These are phyloP conservation scores for Meloidogyne chitwoodi DNA, from an alignment of 1,140 invertebrate genomes.

Conservation along the genomic window DNA sequence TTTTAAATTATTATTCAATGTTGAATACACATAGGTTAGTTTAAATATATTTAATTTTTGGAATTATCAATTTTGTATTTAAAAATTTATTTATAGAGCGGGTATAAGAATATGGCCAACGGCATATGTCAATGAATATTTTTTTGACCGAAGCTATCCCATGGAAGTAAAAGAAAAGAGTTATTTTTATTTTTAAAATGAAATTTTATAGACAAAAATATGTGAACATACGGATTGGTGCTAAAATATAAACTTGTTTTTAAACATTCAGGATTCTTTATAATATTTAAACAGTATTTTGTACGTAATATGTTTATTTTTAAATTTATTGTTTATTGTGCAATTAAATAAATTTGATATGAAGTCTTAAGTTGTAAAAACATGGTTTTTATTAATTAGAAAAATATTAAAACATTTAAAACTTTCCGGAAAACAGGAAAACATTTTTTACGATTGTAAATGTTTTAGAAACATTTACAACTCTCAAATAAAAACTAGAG, in stretches of 20 bases:
- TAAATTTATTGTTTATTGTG: background rate
- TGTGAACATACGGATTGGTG: conserved; percentile 43
- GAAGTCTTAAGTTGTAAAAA: background rate
- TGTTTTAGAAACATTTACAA: background rate
- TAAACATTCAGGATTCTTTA: background rate
- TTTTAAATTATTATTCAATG: conserved; percentile 50
- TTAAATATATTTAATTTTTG: background rate
- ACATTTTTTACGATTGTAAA: background rate
- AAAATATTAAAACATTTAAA: background rate
- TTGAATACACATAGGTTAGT: conserved; percentile 37
- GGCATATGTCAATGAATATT: conserved; percentile 46
- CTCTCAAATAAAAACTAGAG: background rate
- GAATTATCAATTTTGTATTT: background rate
- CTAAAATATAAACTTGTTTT: conserved; percentile 14
- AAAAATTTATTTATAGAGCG: conserved; percentile 20
- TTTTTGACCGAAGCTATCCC: conserved; percentile 47
- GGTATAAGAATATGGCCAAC: conserved; percentile 47
- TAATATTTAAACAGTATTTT: background rate
- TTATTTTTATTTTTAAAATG: background rate
- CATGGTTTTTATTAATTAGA: background rate
- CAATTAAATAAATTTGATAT: background rate
- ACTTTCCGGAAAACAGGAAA: background rate
- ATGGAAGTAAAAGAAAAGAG: conserved; percentile 14
- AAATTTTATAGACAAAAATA: conserved; percentile 25
- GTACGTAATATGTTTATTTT: background rate